These are phyloP conservation scores for Nesidiocoris tenuis DNA, from an alignment of 2,888 invertebrate genomes.

Conservation along the genomic window DNA sequence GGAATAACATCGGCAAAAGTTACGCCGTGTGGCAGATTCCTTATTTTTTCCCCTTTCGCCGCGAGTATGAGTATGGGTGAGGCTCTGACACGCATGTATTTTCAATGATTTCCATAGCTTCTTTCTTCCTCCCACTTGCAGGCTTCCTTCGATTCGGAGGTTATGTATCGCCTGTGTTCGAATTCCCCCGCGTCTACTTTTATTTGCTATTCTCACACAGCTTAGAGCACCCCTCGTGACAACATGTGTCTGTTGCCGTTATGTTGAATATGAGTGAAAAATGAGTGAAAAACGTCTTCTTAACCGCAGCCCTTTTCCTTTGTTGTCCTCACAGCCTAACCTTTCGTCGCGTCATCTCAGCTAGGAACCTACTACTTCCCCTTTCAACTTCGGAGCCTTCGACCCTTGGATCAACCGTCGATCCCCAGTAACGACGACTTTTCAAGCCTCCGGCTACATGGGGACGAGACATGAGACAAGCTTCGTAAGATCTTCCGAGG, in stretches of 20 bases:
- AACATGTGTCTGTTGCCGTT: background rate
- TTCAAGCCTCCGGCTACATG: background rate
- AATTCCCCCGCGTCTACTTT: background rate
- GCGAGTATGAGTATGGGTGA: too few species aligned
- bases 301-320: background rate
- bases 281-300: background rate
- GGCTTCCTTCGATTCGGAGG: background rate
- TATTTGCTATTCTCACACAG: too few species aligned
- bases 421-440: background rate
- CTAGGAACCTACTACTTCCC: background rate
- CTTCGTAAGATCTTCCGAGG: background rate
- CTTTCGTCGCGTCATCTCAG: too few species aligned
- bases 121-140: background rate
- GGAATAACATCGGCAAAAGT: constrained; percentile 3
- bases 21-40: background rate
- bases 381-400: background rate
- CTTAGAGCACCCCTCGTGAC: background rate
- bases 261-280: background rate
- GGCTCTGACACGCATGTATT: background rate
- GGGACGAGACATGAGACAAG: background rate
- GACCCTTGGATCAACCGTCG: background rate
- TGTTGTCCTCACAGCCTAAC: background rate
- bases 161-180: background rate
- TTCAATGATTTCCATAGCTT: background rate
- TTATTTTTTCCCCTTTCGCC: background rate